Percentiles rank a stretch among this genome's conserved stretches.
These are phyloP conservation scores for Leucoma salicis DNA, from an alignment of 2,888 invertebrate species.

Conservation along the genomic window DNA sequence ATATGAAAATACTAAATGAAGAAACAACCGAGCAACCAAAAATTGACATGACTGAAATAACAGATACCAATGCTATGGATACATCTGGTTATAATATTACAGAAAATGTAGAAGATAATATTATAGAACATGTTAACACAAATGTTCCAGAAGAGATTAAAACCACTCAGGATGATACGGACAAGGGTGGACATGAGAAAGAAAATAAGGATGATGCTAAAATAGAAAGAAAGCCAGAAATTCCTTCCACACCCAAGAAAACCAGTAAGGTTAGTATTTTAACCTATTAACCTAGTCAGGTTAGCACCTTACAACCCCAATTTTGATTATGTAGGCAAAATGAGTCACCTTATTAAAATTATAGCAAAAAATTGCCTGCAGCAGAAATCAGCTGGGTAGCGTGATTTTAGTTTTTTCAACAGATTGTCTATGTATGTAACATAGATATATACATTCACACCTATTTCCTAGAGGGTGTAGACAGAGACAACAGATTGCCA, in stretches of 20 bases:
- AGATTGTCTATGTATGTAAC: too few relatives aligned
- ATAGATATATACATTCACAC: too few relatives aligned
- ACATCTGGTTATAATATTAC: neutral
- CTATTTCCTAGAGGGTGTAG: too few relatives aligned
- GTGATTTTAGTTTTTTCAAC: too few relatives aligned
- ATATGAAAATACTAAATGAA: neutral
- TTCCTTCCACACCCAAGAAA: slow-evolving; percentile 24
- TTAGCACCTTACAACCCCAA: too few relatives aligned
- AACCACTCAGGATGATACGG: neutral
- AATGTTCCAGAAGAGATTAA: neutral
- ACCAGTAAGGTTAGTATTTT: slow-evolving; percentile 22
- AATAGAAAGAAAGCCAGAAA: slow-evolving; percentile 7
- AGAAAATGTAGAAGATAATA: neutral
- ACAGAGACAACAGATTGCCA: too few relatives aligned
- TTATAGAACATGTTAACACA: neutral
- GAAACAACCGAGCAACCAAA: neutral
- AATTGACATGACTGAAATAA: neutral
- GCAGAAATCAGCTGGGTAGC: too few relatives aligned
- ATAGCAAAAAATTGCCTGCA: too few relatives aligned
- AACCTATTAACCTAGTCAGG: too few relatives aligned
- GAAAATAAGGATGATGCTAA: slow-evolving; percentile 2
- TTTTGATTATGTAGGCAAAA: too few relatives aligned
- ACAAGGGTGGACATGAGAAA: neutral
- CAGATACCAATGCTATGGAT: neutral
- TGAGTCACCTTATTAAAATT: too few relatives aligned